These are phyloP conservation scores for Drosophila sproati DNA, from an alignment of 1,140 invertebrate genomes.

Conservation along the genomic window DNA sequence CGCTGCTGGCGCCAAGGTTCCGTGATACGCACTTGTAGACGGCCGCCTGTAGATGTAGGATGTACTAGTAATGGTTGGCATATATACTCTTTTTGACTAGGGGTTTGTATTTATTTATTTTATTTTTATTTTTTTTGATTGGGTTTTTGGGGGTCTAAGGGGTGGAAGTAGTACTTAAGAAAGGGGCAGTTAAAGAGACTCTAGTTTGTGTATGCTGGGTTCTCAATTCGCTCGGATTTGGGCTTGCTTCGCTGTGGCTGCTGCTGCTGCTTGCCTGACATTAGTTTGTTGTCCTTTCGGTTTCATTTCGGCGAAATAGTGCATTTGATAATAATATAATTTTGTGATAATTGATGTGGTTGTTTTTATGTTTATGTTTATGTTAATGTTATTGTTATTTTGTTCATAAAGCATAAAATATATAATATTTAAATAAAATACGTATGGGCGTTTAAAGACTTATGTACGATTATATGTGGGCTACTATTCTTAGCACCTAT, in stretches of 20 bases:
- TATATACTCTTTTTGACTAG: constrained; percentile 32
- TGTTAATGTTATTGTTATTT: constrained; percentile 5
- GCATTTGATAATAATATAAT: constrained; percentile 25
- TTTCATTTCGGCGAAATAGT: constrained; percentile 46
- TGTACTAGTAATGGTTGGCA: constrained; percentile 48
- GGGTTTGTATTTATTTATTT: not conserved
- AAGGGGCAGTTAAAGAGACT: not conserved
- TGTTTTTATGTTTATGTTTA: not conserved
- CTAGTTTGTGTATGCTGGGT: constrained; percentile 15
- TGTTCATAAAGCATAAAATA: constrained; percentile 12
- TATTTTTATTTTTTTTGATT: no score
- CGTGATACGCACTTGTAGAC: constrained; percentile 72
- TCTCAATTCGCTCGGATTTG: constrained; percentile 23
- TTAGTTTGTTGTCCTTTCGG: constrained; percentile 79
- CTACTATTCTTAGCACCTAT: constrained; percentile 2
- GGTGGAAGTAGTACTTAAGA: constrained; percentile 1
- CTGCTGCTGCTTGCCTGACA: constrained; percentile 61
- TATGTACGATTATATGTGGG: constrained; percentile 1
- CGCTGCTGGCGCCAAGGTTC: constrained; percentile 81
- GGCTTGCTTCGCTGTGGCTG: constrained; percentile 21
- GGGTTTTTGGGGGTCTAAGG: constrained; percentile 19
- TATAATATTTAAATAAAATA: constrained; percentile 19
- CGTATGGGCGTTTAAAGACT: constrained; percentile 26
- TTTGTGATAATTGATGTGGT: constrained; percentile 1
- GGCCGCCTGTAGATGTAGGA: constrained; percentile 78